A percentile compares a stretch with the other conserved stretches of the same genome.
phyloP scores from a whole-genome alignment of 2,888 invertebrate genomes.

The Hoplodrina blanda region DNA sequence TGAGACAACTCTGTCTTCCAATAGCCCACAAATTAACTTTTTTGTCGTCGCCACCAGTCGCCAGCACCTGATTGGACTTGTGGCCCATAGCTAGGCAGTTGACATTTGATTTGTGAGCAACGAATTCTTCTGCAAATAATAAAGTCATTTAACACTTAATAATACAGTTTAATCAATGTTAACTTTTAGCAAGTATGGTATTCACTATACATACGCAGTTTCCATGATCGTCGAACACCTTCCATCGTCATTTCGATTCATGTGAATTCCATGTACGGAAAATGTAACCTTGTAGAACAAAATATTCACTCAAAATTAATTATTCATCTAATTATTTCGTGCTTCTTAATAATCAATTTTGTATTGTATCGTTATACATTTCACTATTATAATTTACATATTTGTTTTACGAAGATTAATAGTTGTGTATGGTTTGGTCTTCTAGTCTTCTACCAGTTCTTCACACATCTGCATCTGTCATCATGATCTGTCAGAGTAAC shows the following conservation, averaged over 20 bases:
- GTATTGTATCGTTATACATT: slow-evolving; percentile 16
- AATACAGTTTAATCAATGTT: neutral
- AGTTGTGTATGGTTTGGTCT: slow-evolving; percentile 43
- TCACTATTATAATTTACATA: slow-evolving; percentile 58
- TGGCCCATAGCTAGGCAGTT: slow-evolving; percentile 97
- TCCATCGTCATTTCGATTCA: slow-evolving; percentile 81
- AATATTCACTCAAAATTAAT: slow-evolving; percentile 34
- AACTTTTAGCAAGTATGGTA: slow-evolving; percentile 3
- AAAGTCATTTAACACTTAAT: neutral
- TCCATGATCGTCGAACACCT: slow-evolving; percentile 94
- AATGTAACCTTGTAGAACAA: slow-evolving; percentile 64
- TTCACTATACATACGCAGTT: slow-evolving; percentile 93
- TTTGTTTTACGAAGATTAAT: slow-evolving; percentile 42
- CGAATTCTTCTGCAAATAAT: slow-evolving; percentile 94
- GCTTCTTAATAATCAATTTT: slow-evolving; percentile 16
- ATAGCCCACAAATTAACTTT: slow-evolving; percentile 99
- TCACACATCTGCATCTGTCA: slow-evolving; percentile 1
- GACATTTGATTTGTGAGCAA: slow-evolving; percentile 96
- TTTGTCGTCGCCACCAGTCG: slow-evolving; percentile 98
- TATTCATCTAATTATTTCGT: slow-evolving; percentile 17
- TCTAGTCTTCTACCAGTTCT: neutral
- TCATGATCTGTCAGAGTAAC: neutral
- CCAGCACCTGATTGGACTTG: slow-evolving; percentile 97
- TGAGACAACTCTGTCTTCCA: slow-evolving; percentile 98
- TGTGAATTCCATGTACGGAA: slow-evolving; percentile 72